Percentiles rank a stretch among this genome's conserved stretches.
Evolutionary conservation across 2,888 invertebrate species (phyloP).

Genomic region (Marasmarcha lunaedactyla): DNA sequence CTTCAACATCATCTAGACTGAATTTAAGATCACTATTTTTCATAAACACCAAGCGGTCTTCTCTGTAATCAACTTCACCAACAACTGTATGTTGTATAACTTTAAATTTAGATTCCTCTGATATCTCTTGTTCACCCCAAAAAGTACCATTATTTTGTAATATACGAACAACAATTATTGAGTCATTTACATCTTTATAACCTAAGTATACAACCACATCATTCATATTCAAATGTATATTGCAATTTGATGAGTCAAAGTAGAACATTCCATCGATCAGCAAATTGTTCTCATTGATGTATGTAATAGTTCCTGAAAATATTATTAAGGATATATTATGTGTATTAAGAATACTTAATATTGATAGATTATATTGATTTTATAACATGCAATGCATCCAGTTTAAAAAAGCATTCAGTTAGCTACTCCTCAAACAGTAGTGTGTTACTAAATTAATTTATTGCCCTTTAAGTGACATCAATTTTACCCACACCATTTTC

Average conservation of each 20-base stretch:
- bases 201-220: conserved; percentile 69
- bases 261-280: conserved; percentile 71
- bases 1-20: conserved; percentile 71
- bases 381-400: no score
- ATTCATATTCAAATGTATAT: conserved; percentile 51
- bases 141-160: conserved; percentile 60
- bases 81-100: conserved; percentile 44
- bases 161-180: conserved; percentile 68
- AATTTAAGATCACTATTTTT: conserved; percentile 69
- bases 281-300: conserved; percentile 50
- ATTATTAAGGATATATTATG: no score
- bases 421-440: no score
- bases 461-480: no score
- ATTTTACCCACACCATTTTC: no score
- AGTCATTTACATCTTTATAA: conserved; percentile 51
- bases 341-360: no score
- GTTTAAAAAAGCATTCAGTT: no score
- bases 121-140: conserved; percentile 56
- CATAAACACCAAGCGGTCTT: conserved; percentile 47
- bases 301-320: conserved; percentile 69
- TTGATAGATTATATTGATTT: no score
- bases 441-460: no score
- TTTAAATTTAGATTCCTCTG: conserved; percentile 33
- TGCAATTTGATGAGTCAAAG: conserved; percentile 52
- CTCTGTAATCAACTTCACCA: conserved; percentile 36